Evolutionary conservation across 2,888 invertebrate genomes (phyloP).

Genomic region (Hermaeophaga mercurialis): DNA sequence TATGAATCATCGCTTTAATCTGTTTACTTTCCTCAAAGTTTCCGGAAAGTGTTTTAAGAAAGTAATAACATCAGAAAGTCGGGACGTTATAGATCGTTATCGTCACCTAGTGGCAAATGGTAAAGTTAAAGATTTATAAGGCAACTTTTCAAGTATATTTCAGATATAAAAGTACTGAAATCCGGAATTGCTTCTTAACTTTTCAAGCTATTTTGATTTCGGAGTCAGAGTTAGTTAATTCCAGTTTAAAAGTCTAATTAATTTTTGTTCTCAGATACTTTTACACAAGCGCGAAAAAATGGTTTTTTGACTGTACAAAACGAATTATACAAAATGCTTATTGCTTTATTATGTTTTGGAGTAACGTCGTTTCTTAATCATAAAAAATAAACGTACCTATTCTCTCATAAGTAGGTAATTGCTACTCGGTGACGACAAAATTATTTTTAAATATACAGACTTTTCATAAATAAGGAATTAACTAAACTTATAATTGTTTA

Average conservation of each 20-base stretch:
- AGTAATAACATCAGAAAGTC: slow-evolving; percentile 24
- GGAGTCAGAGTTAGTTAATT: slow-evolving; percentile 18
- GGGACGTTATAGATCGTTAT: slow-evolving; percentile 48
- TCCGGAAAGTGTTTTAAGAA: slow-evolving; percentile 25
- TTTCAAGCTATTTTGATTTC: slow-evolving; percentile 14
- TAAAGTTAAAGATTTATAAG: slow-evolving; percentile 46
- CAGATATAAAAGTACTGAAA: slow-evolving; percentile 39
- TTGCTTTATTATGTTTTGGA: no score
- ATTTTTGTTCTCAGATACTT: slow-evolving; percentile 15
- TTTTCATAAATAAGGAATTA: no score
- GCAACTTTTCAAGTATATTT: slow-evolving; percentile 46
- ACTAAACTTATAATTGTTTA: no score
- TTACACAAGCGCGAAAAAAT: no score
- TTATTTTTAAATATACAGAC: no score
- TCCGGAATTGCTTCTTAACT: slow-evolving; percentile 22
- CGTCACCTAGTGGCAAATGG: slow-evolving; percentile 47
- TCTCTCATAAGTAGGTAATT: no score
- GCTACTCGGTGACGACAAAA: no score
- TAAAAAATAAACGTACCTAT: no score
- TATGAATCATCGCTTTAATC: slow-evolving; percentile 21
- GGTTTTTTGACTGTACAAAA: no score
- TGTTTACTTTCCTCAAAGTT: slow-evolving; percentile 29
- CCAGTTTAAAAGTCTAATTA: slow-evolving; percentile 21
- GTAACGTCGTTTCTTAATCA: no score
- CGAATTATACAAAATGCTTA: no score